Evolutionary conservation across 1,140 invertebrate genomes (phyloP).

Genomic region (Sycophila sp.): DNA sequence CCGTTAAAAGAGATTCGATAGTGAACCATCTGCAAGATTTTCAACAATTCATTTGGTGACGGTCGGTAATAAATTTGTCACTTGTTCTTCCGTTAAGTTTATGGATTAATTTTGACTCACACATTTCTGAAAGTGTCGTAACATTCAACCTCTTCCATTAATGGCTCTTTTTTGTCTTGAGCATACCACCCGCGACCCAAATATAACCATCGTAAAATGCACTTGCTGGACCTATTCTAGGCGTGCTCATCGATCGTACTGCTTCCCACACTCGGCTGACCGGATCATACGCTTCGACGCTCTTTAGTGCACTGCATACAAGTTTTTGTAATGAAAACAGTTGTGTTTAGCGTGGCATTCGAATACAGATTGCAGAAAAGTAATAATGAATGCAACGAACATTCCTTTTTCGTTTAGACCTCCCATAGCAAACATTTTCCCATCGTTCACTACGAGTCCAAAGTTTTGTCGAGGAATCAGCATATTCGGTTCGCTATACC

Average conservation of each 20-base stretch:
- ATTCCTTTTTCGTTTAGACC: slow-evolving; percentile 71
- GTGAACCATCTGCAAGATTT: too few relatives aligned
- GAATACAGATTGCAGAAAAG: too few relatives aligned
- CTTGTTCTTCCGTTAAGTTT: too few relatives aligned
- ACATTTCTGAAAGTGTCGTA: slow-evolving; percentile 70
- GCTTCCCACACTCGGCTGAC: slow-evolving; percentile 66
- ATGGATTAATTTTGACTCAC: too few relatives aligned
- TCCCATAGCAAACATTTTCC: slow-evolving; percentile 71
- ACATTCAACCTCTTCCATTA: slow-evolving; percentile 69
- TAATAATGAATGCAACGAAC: too few relatives aligned
- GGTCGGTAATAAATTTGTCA: too few relatives aligned
- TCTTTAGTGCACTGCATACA: slow-evolving; percentile 64
- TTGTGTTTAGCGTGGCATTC: too few relatives aligned
- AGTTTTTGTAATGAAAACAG: too few relatives aligned
- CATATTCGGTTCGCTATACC: slow-evolving; percentile 69
- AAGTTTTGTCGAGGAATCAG: slow-evolving; percentile 70
- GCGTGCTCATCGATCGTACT: slow-evolving; percentile 66
- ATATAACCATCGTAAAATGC: slow-evolving; percentile 70
- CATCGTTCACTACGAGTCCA: slow-evolving; percentile 67
- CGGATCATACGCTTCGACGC: slow-evolving; percentile 70
- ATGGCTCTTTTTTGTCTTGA: slow-evolving; percentile 65
- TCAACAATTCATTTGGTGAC: too few relatives aligned
- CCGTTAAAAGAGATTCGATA: too few relatives aligned
- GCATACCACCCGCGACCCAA: slow-evolving; percentile 75
- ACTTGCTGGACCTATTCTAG: slow-evolving; percentile 68